Conservation (phyloP, 2,888 invertebrate species). For the Bombyx huttoni region DNA sequence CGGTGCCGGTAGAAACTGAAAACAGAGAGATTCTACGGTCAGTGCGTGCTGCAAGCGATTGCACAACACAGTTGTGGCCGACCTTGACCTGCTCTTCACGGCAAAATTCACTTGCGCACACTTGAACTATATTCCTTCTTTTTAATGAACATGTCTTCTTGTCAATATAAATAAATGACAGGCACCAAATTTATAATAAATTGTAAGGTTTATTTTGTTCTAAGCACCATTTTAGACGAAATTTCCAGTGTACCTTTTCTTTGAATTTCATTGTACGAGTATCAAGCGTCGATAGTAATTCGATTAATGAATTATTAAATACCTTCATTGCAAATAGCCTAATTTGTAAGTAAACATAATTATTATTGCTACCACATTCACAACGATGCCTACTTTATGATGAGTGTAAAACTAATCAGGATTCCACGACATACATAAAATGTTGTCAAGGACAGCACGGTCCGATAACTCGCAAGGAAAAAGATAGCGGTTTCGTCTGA, state of each 20-base stretch:
- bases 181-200: no score
- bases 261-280: no score
- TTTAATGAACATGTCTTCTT: background rate
- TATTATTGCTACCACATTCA: background rate
- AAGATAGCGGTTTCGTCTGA: slow-evolving; percentile 26
- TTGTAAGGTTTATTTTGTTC: no score
- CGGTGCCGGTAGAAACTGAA: slow-evolving; percentile 15
- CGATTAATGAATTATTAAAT: no score
- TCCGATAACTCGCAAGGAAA: slow-evolving; percentile 1
- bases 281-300: no score
- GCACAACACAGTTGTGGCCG: slow-evolving; percentile 41
- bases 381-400: background rate
- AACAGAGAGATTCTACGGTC: slow-evolving; percentile 24
- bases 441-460: slow-evolving; percentile 10
- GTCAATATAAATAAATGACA: background rate
- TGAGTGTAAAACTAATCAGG: slow-evolving; percentile 7
- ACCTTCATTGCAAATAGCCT: no score
- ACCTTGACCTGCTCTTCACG: slow-evolving; percentile 61
- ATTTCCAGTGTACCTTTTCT: no score
- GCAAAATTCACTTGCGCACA: slow-evolving; percentile 46
- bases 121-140: slow-evolving; percentile 28
- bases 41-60: slow-evolving; percentile 19
- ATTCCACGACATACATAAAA: slow-evolving; percentile 5
- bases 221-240: no score
- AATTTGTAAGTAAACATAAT: background rate